A percentile compares a stretch with the other conserved stretches of the same genome.
These are phyloP conservation scores for Aphelinus certus DNA, from an alignment of 1,140 invertebrate species.

Conservation along the genomic window DNA sequence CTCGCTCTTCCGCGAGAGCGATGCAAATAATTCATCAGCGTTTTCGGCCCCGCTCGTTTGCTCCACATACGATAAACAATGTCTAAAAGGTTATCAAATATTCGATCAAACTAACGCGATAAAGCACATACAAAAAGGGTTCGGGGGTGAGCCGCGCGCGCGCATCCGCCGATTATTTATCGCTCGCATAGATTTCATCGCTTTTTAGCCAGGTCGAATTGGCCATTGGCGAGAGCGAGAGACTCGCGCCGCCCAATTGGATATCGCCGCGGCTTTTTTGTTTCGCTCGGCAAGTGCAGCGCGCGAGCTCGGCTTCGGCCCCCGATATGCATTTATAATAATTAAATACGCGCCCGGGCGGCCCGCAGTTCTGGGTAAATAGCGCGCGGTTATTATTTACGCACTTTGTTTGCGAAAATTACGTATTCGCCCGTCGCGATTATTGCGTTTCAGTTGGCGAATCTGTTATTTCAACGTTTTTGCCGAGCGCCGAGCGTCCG, in stretches of 20 bases:
- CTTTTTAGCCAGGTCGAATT: too few species aligned
- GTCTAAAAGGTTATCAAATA: slow-evolving; percentile 40
- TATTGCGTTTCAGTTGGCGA: slow-evolving; percentile 63
- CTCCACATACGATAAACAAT: slow-evolving; percentile 36
- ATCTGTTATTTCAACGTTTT: slow-evolving; percentile 65
- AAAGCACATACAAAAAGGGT: slow-evolving; percentile 39
- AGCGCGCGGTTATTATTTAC: slow-evolving; percentile 65
- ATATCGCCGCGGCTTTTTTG: too few species aligned
- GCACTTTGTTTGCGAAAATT: slow-evolving; percentile 67
- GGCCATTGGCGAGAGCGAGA: too few species aligned
- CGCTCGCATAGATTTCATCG: slow-evolving; percentile 38
- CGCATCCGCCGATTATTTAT: slow-evolving; percentile 33
- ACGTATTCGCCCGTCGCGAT: slow-evolving; percentile 63
- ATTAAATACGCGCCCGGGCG: slow-evolving; percentile 52
- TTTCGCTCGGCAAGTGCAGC: background rate
- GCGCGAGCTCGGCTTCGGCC: slow-evolving; percentile 11
- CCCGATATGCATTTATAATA: slow-evolving; percentile 49
- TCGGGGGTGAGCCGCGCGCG: background rate
- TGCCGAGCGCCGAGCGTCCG: slow-evolving; percentile 26
- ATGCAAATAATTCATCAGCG: slow-evolving; percentile 30
- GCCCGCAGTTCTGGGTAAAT: slow-evolving; percentile 49
- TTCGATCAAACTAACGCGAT: slow-evolving; percentile 42
- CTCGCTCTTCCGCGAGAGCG: background rate
- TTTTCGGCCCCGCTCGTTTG: background rate
- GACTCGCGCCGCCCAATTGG: too few species aligned